phyloP scores from a whole-genome alignment of 1,140 invertebrate species.

The Lucilia sericata region DNA sequence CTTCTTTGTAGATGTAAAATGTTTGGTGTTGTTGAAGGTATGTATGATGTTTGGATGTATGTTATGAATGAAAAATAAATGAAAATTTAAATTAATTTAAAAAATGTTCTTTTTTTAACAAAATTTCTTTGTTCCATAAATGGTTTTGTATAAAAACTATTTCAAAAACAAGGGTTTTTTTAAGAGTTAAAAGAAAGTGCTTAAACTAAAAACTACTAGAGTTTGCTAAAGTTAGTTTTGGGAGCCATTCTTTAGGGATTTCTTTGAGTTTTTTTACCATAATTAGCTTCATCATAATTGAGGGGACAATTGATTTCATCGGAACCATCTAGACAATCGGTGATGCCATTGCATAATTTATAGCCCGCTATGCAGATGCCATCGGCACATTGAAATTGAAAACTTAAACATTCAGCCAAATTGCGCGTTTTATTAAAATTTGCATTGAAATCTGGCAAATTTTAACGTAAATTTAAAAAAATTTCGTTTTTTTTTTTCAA shows the following conservation, averaged over 20 bases:
- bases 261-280: constrained; percentile 54
- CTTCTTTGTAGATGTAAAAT: constrained; percentile 47
- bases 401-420: constrained; percentile 58
- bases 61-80: not conserved
- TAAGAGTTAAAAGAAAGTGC: not conserved
- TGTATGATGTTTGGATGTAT: constrained; percentile 46
- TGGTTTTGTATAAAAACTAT: too few relatives aligned
- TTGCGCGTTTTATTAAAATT: constrained; percentile 61
- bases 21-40: constrained; percentile 31
- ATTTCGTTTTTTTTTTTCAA: constrained; percentile 8
- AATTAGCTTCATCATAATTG: constrained; percentile 60
- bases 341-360: constrained; percentile 75
- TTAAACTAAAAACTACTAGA: not conserved
- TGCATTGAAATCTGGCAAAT: constrained; percentile 55
- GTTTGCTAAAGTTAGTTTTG: not conserved
- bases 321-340: constrained; percentile 76
- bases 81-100: not conserved
- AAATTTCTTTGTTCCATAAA: not conserved
- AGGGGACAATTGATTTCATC: constrained; percentile 76
- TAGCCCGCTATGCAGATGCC: constrained; percentile 75
- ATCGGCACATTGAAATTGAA: constrained; percentile 74
- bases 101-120: not conserved
- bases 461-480: not conserved
- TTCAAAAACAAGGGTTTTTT: not conserved
- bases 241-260: not conserved